Base-by-base conservation (phyloP, 2,113 vertebrate genomes). In the Leucopsar rothschildi region DNA sequence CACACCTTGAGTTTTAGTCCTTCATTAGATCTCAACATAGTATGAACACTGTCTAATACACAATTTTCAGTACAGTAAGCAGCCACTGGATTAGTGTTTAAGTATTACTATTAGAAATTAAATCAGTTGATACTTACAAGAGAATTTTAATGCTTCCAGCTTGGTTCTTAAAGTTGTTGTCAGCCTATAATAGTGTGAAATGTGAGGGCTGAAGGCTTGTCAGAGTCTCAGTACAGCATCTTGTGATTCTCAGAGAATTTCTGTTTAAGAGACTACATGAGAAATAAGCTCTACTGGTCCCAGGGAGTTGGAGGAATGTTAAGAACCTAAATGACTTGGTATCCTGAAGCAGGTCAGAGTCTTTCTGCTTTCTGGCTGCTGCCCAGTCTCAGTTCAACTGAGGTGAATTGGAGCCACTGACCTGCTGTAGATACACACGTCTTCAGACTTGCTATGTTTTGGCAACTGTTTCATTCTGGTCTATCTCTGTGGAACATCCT, bases 401-500 rank as follows among this genome's bases (percentile, higher is more conserved):
- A 73, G 92, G 95, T 90, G 82, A 96, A 57, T 77, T 39, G 29
- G 64, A 68, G 66, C 83, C 79, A 52, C 59, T 91, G 80, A 83
- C 84, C 69, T 8, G 11, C 77, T 92, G 93, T 56, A 11, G 23
- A 59, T 65, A 59, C 27, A 15, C 45, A 53, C 1, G 2, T 87
- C 40, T 93, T 53, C 56, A 78, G 69, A 33, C 44, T 19, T 70
- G 45, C 66, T 93, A 22, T 31, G 0, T 82, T 45, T 86, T 88
- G 72, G 72, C 92, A 93, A 39, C 57, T 64, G 27, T 90, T 95
- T 90, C 23, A 66, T 86, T 94, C 56, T 50, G 56, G 72, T 65
- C 71, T 97, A 79, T 97, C 95, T 95, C 33, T 75, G 33, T 65
- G 61, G 49, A 97, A 93, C 95, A 96, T 66, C 71, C 80, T n/a